Conservation (phyloP, 2,113 vertebrate species). For the Irena cyanogastra region DNA sequence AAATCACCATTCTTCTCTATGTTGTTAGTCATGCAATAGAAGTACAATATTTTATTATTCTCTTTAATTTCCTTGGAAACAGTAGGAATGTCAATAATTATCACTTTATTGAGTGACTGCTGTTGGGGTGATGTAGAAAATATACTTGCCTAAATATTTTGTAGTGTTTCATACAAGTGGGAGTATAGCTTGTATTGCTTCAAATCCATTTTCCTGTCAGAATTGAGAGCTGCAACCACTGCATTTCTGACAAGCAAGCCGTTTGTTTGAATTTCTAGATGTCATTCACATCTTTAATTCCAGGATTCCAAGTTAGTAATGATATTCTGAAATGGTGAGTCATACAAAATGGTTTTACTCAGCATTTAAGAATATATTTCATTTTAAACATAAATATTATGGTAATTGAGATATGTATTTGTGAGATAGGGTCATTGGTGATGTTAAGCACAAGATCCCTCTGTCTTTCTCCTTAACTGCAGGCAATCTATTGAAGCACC, state of each 20-base stretch:
- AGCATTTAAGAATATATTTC: neutral
- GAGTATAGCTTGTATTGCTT: neutral
- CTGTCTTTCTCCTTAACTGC: neutral
- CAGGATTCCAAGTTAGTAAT: neutral
- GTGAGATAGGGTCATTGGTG: neutral
- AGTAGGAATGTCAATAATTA: neutral
- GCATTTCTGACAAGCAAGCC: neutral
- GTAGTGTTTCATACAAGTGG: neutral
- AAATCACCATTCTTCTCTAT: neutral
- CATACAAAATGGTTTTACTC: neutral
- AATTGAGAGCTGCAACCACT: neutral
- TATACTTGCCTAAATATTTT: neutral
- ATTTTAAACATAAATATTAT: neutral
- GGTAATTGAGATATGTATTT: neutral
- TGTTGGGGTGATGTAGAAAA: neutral
- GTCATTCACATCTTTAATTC: neutral
- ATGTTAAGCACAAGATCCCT: neutral
- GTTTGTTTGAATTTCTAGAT: neutral
- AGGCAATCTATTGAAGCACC: neutral
- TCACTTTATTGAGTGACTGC: neutral
- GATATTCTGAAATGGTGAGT: neutral
- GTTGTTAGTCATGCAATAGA: neutral
- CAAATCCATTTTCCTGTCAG: neutral
- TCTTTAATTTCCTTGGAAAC: neutral
- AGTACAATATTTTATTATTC: neutral